Evolutionary conservation across 2,888 invertebrate genomes (phyloP).

Genomic region (Sarcophaga caerulescens): DNA sequence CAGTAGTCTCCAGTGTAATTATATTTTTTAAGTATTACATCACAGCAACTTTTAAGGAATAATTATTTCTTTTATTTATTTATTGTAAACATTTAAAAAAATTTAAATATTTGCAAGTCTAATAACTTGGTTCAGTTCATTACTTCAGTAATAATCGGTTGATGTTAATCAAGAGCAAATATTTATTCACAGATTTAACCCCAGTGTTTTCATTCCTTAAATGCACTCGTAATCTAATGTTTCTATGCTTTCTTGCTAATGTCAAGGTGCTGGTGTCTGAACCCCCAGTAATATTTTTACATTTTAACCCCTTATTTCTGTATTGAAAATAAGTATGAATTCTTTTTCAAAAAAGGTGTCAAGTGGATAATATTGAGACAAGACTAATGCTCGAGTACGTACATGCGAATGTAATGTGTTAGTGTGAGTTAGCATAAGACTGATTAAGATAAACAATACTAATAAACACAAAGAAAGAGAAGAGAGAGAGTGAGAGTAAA

Average conservation of each 20-base stretch:
- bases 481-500: not conserved
- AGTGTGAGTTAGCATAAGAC: not conserved
- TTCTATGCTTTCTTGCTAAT: not conserved
- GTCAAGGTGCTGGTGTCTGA: not conserved
- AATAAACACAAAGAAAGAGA: not conserved
- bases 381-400: not conserved
- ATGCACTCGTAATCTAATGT: not conserved
- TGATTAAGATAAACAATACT: constrained; percentile 43
- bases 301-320: not conserved
- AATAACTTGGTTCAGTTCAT: not conserved
- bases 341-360: constrained; percentile 13
- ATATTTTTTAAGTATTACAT: too few species aligned
- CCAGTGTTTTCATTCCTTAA: not conserved
- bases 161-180: not conserved
- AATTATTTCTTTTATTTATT: too few species aligned
- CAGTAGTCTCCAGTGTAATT: too few species aligned
- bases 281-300: not conserved
- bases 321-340: not conserved
- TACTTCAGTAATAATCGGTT: not conserved
- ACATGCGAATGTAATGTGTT: too few species aligned
- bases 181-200: not conserved
- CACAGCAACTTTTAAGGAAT: too few species aligned
- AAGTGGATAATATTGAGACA: constrained; percentile 21
- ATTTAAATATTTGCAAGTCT: too few species aligned
- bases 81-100: too few species aligned